Evolutionary conservation across 2,113 vertebrate species (phyloP).

Genomic region (Dasyornis broadbenti): DNA sequence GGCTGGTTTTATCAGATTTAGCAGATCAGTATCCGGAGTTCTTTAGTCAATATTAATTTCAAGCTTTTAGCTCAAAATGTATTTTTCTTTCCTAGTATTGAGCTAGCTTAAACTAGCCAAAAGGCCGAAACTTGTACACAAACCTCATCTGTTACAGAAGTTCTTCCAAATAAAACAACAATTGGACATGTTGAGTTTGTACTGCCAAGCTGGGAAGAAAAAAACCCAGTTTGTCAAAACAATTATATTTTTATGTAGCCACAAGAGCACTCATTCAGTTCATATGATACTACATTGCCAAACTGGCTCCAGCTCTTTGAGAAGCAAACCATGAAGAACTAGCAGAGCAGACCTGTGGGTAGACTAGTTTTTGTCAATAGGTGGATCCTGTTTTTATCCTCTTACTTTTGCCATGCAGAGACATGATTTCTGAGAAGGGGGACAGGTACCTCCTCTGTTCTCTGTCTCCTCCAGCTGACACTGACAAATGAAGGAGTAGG

Average conservation of each 20-base stretch:
- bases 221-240: not conserved
- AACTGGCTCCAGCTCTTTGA: not conserved
- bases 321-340: not conserved
- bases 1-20: not conserved
- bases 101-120: not conserved
- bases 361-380: not conserved
- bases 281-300: not conserved
- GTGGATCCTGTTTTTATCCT: not conserved
- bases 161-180: slow-evolving; percentile 9
- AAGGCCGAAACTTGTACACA: not conserved
- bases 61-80: slow-evolving; percentile 2
- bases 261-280: not conserved
- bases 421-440: not conserved
- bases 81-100: slow-evolving; percentile 17
- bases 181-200: not conserved
- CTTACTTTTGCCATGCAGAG: not conserved
- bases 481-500: not conserved
- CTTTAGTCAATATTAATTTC: not conserved
- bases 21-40: not conserved
- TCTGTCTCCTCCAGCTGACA: accelerated
- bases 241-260: not conserved
- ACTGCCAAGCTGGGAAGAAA: not conserved
- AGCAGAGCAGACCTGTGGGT: not conserved
- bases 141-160: not conserved
- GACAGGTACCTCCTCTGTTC: not conserved